A percentile compares a stretch with the other conserved stretches of the same genome.
phyloP scores from a whole-genome alignment of 2,888 invertebrate genomes.

The Stenolophus ochropezus region DNA sequence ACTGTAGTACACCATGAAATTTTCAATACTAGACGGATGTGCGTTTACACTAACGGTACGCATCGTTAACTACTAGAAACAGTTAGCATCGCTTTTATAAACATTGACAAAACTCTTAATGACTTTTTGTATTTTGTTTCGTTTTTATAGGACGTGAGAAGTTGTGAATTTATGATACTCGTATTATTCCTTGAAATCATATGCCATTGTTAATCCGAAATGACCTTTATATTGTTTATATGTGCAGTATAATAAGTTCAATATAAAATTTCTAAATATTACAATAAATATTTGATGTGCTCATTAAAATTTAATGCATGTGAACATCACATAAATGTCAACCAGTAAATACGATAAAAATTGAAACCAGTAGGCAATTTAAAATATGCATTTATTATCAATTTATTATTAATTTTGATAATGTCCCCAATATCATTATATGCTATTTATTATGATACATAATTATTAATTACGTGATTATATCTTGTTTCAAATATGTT shows the following conservation, averaged over 20 bases:
- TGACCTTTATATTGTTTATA: not conserved
- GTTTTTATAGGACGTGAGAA: conserved; percentile 25
- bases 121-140: conserved; percentile 20
- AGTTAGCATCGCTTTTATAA: conserved; percentile 51
- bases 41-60: conserved; percentile 40
- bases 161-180: conserved; percentile 12
- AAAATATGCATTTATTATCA: too few relatives aligned
- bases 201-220: not conserved
- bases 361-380: too few relatives aligned
- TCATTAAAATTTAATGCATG: too few relatives aligned
- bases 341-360: too few relatives aligned
- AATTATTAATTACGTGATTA: too few relatives aligned
- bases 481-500: too few relatives aligned
- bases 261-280: too few relatives aligned
- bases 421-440: too few relatives aligned
- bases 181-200: conserved; percentile 4
- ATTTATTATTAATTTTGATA: too few relatives aligned
- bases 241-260: not conserved
- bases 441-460: too few relatives aligned
- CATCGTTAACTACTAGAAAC: conserved; percentile 42
- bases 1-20: conserved; percentile 1
- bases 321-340: too few relatives aligned
- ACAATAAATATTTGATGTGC: too few relatives aligned
- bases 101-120: conserved; percentile 36
- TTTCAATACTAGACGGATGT: conserved; percentile 32